These are phyloP conservation scores for Sceloporus tristichus DNA, from an alignment of 2,113 vertebrate species.

Conservation along the genomic window DNA sequence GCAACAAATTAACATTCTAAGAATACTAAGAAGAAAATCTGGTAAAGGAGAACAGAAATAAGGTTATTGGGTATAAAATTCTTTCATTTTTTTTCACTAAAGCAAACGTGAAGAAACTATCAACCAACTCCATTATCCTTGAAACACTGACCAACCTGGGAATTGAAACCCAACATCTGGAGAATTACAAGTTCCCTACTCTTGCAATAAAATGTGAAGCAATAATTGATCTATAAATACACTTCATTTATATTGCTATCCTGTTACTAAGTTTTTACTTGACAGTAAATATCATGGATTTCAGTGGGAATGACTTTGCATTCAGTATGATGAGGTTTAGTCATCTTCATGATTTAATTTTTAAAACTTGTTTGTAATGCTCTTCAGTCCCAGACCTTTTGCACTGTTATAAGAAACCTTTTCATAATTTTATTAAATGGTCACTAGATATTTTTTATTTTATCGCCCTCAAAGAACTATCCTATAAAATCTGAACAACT, in stretches of 20 bases:
- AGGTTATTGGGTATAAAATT: not conserved
- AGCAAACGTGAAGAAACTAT: not conserved
- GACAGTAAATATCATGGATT: not conserved
- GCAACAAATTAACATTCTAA: no score
- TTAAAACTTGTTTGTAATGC: not conserved
- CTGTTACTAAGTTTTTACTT: not conserved
- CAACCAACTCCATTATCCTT: not conserved
- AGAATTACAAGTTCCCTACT: not conserved
- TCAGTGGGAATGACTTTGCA: not conserved
- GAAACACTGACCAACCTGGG: not conserved
- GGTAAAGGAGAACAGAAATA: not conserved
- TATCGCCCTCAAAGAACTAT: not conserved
- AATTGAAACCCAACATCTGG: not conserved
- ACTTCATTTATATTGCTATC: not conserved
- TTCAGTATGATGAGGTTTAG: not conserved
- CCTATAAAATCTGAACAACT: not conserved
- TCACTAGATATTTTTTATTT: not conserved
- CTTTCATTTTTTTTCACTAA: not conserved
- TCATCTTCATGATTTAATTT: not conserved
- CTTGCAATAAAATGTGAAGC: not conserved
- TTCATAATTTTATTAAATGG: conserved; percentile 7
- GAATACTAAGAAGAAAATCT: no score
- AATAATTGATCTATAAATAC: not conserved
- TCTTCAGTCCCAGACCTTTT: not conserved
- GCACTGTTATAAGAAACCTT: not conserved